phyloP scores from a whole-genome alignment of 2,888 invertebrate genomes.

The Phytoseiulus persimilis region DNA sequence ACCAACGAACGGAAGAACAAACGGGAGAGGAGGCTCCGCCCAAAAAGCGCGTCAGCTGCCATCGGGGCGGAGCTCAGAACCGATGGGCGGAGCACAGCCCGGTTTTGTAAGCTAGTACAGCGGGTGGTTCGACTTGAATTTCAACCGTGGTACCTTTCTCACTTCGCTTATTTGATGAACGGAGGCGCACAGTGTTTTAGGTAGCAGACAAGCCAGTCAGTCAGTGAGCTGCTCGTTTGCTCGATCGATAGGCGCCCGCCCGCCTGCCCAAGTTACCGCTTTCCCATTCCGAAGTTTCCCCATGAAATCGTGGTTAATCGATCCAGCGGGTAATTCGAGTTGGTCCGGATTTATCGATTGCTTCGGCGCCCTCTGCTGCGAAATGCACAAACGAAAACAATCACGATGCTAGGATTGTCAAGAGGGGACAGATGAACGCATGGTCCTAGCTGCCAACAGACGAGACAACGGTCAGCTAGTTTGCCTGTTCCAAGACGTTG shows the following conservation, averaged over 20 bases:
- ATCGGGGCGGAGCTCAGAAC: background rate
- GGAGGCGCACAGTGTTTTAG: background rate
- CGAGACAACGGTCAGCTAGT: background rate
- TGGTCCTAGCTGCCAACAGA: background rate
- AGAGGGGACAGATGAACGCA: background rate
- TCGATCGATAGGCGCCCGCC: background rate
- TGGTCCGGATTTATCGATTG: too few species aligned
- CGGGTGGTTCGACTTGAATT: background rate
- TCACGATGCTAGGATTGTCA: background rate
- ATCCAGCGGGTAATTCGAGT: too few species aligned
- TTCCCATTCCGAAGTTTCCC: background rate
- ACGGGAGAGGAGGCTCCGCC: constrained; percentile 37
- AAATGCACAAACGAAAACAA: too few species aligned
- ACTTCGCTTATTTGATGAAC: background rate
- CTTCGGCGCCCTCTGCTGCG: too few species aligned
- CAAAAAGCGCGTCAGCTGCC: constrained; percentile 15
- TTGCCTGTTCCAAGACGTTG: background rate
- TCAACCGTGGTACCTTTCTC: background rate
- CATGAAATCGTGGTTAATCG: too few species aligned
- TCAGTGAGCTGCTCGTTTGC: background rate
- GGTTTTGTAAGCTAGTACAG: background rate
- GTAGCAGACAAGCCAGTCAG: background rate
- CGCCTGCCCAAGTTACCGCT: background rate
- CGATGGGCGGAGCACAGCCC: background rate
- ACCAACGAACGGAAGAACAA: background rate